Conservation (phyloP, 2,797 vertebrate species). For the Syngnathus acus region DNA sequence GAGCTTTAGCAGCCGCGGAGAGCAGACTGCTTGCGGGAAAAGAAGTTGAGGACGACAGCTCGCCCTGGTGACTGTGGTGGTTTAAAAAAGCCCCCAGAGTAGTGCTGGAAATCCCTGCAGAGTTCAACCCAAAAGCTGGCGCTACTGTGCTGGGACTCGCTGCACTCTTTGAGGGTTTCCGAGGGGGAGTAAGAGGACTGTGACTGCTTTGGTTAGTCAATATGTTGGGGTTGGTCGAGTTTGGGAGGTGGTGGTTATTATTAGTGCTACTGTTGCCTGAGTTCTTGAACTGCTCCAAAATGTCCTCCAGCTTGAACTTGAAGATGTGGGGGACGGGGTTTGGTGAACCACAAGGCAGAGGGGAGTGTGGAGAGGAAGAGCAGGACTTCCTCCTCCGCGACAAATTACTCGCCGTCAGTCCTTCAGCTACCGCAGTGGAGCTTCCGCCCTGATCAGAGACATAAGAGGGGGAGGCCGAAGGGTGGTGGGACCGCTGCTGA, state of each 20-base stretch:
- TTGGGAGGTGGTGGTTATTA: constrained; percentile 57
- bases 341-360: constrained; percentile 60
- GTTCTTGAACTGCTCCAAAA: constrained; percentile 75
- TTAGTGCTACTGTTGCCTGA: constrained; percentile 66
- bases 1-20: constrained; percentile 85
- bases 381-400: constrained; percentile 62
- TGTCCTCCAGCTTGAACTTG: constrained; percentile 73
- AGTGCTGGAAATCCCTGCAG: constrained; percentile 57
- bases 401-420: constrained; percentile 48
- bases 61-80: constrained; percentile 68
- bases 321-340: constrained; percentile 63
- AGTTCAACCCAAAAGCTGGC: constrained; percentile 43
- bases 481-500: constrained; percentile 72
- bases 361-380: constrained; percentile 66
- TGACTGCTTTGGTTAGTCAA: constrained; percentile 73
- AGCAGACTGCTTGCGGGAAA: constrained; percentile 86
- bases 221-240: constrained; percentile 44
- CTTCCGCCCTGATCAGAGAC: constrained; percentile 63
- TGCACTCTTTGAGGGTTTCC: constrained; percentile 47
- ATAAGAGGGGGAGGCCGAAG: constrained; percentile 72
- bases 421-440: constrained; percentile 28
- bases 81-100: constrained; percentile 70
- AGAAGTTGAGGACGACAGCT: constrained; percentile 61
- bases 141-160: constrained; percentile 37
- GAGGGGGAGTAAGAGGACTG: constrained; percentile 52